Base-by-base conservation (phyloP, 2,797 vertebrate genomes). In the Bradypodion pumilum region DNA sequence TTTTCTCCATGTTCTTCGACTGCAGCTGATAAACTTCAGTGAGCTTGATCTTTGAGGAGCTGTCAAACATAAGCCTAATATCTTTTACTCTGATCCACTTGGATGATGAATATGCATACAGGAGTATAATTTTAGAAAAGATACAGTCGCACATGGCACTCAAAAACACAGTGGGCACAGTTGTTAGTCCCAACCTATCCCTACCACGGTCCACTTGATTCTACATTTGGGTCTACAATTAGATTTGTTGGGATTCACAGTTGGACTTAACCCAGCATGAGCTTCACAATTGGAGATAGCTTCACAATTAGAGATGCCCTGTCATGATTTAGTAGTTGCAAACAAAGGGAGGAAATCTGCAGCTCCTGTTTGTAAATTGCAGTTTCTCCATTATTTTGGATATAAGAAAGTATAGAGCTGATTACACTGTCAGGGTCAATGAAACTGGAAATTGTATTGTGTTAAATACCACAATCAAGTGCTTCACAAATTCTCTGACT, bases 41-140 rank as follows among this genome's bases (percentile, higher is more conserved):
- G 60, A 79, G 68, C 88, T 84, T 92, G 83, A 74, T 75, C 0
- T 81, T 37, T 21, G 49, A 80, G 62, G 49, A 23, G 35, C 15
- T 63, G 8, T 16, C 79, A 23, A 56, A 32, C 35, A 35, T 62
- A 74, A 78, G 4, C 70, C n/a, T 44, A 12, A 60, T 23, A 46
- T 59, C 44, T 85, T 32, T n/a, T 40, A 2, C 13, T 65, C 35
- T 65, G 32, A 13, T 15, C 13, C 13, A n/a, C 3, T 7, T 37
- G 9, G 59, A 9, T 73, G 49, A 37, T 37, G 4, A 37, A 37
- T 37, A 37, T 37, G 37, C 37, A 37, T 37, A 37, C 37, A 37
- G 37, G 37, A 52, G 49, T 15, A 52, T 52, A 52, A 52, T 52
- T 10, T 52, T 52, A 52, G 49, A 52, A 15, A 15, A 52, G 49